Percentiles rank a stretch among this genome's conserved stretches.
Evolutionary conservation across 2,888 invertebrate species (phyloP).

Genomic region (Mechanitis messenoides): DNA sequence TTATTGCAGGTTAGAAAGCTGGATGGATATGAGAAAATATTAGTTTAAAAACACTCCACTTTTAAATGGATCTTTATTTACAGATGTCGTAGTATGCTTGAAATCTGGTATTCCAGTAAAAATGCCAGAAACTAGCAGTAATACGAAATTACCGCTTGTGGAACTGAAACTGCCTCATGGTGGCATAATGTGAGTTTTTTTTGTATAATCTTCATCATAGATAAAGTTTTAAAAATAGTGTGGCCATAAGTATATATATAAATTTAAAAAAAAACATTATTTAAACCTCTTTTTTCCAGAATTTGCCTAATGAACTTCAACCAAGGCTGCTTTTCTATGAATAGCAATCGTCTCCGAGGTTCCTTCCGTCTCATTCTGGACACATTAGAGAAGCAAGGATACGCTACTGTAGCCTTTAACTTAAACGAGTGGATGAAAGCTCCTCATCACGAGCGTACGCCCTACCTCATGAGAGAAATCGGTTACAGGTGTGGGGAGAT

Average conservation of each 20-base stretch:
- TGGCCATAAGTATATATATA: background rate
- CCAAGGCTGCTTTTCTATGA: constrained; percentile 74
- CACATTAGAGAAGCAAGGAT: constrained; percentile 75
- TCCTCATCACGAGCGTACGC: constrained; percentile 77
- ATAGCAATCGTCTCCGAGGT: constrained; percentile 75
- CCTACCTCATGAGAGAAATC: constrained; percentile 77
- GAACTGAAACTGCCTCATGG: constrained; percentile 53
- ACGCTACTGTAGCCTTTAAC: constrained; percentile 74
- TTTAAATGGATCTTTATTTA: constrained; percentile 22
- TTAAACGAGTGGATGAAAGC: constrained; percentile 71
- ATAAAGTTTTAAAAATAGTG: background rate
- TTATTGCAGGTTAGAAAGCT: constrained; percentile 68
- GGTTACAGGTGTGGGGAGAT: constrained; percentile 69
- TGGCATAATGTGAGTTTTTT: constrained; percentile 49
- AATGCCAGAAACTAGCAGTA: constrained; percentile 33
- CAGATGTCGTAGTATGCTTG: constrained; percentile 56
- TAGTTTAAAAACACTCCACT: background rate
- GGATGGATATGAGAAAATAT: background rate
- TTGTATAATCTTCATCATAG: constrained; percentile 32
- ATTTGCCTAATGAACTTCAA: constrained; percentile 75
- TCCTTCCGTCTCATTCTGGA: constrained; percentile 69
- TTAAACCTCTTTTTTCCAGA: constrained; percentile 56
- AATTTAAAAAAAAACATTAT: background rate
- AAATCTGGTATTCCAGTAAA: constrained; percentile 50
- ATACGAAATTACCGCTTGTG: constrained; percentile 47